Evolutionary conservation across 1,140 invertebrate genomes (phyloP).

Genomic region (Pseudomyrmex concolor): DNA sequence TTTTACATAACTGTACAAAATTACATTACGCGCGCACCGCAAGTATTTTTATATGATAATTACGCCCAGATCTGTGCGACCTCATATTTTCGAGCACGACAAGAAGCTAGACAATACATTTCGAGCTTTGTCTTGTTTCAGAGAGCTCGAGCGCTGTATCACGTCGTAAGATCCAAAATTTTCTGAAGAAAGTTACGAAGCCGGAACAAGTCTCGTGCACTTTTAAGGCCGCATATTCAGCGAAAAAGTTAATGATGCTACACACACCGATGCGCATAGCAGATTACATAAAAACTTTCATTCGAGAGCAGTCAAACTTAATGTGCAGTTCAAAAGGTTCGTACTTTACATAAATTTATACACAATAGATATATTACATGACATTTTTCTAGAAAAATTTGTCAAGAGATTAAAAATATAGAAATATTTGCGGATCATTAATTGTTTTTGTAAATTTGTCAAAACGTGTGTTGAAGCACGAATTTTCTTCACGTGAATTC

Average conservation of each 20-base stretch:
- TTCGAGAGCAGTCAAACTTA: not conserved
- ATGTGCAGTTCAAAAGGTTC: not conserved
- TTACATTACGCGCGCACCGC: too few species aligned
- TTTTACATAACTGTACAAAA: not conserved
- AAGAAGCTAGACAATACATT: not conserved
- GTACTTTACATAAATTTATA: too few species aligned
- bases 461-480: not conserved
- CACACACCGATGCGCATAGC: not conserved
- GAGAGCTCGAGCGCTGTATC: not conserved
- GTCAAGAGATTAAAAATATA: too few species aligned
- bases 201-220: not conserved
- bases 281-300: not conserved
- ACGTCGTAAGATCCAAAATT: not conserved
- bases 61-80: not conserved
- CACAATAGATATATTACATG: too few species aligned
- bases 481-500: conserved; percentile 35
- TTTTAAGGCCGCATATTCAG: not conserved
- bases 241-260: not conserved
- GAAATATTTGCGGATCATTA: not conserved
- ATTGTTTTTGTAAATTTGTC: not conserved
- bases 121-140: not conserved
- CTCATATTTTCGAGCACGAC: not conserved
- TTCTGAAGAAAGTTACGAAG: not conserved
- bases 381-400: too few species aligned
- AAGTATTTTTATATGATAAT: not conserved